Base-by-base conservation (phyloP, 2,113 vertebrate genomes). In the Pseudopodoces humilis region DNA sequence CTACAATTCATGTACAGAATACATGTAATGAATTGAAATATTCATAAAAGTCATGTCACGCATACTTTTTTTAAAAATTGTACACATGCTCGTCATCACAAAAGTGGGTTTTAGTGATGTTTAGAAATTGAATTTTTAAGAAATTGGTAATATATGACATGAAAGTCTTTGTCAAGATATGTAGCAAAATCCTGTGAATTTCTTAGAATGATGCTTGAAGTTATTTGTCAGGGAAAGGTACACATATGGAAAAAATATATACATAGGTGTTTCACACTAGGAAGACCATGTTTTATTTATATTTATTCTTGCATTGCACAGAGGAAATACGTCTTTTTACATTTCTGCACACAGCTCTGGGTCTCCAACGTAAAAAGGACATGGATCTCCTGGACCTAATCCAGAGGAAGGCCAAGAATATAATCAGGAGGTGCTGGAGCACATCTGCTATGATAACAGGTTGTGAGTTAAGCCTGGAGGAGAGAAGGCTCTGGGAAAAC, bases 21-120 rank as follows among this genome's bases (percentile, higher is more conserved):
- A 46, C 2, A 13, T 11, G 17, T 60, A 46, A 47, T 24, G 18
- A 72, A 20, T 41, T 3, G 50, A 86, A 77, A 47, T 37, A 37
- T 11, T 50, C 13, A 31, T 30, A 21, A 19, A 23, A 79, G 9
- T 33, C 3, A 2, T 24, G 9, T n/a, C 69, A 39, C 9, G n/a
- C 8, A 16, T 9, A 35, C 7, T n/a, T 50, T 85, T 50, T 68
- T 27, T n/a, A 83, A 41, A 41, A 72, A 53, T 9, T 41, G 1
- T 55, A 24, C 7, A 6, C 3, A 10, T n/a, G 8, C 1, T 59
- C 1, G 46, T n/a, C 9, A 60, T 39, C 12, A 47, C 2, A 0
- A 21, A 55, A 60, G 13, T 39, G 12, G 6, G 20, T 50, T 25
- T 72, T 37, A 6, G 11, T 33, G 44, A 83, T 9, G 3, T 37